Percentiles rank a stretch among this genome's conserved stretches.
Conservation (phyloP, 2,888 invertebrate species). For the Scaptodrosophila latifasciaeformis region DNA sequence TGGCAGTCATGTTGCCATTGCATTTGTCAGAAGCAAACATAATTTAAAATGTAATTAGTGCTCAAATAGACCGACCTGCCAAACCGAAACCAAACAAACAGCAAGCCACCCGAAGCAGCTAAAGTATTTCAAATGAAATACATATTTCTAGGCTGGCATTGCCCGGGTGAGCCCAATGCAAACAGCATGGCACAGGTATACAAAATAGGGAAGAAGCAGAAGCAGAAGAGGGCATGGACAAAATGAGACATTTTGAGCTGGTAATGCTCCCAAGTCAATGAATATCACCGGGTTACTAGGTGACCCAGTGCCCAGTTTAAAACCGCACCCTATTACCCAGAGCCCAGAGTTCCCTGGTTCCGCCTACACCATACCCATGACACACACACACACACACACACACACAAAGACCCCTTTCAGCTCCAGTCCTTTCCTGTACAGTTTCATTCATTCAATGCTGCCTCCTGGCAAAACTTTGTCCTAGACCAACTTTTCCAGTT, state of each 20-base stretch:
- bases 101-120: slow-evolving; percentile 9
- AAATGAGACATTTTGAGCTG: slow-evolving; percentile 32
- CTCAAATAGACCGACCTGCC: slow-evolving; percentile 59
- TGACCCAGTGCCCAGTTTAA: slow-evolving; percentile 59
- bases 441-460: slow-evolving; percentile 6
- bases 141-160: neutral
- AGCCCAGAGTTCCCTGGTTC: slow-evolving; percentile 5
- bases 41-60: slow-evolving; percentile 71
- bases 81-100: slow-evolving; percentile 55
- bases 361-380: neutral
- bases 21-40: slow-evolving; percentile 62
- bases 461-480: slow-evolving; percentile 54
- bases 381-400: slow-evolving; percentile 1
- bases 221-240: neutral
- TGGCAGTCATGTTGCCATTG: neutral
- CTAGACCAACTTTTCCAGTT: slow-evolving; percentile 64
- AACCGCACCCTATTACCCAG: slow-evolving; percentile 30
- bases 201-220: slow-evolving; percentile 1
- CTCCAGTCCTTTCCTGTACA: neutral
- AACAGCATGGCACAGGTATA: neutral
- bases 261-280: slow-evolving; percentile 51
- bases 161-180: slow-evolving; percentile 2
- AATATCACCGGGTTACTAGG: slow-evolving; percentile 70
- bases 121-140: too few relatives aligned
- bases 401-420: neutral